phyloP scores from a whole-genome alignment of 2,797 vertebrate species.

The Xiphorhynchus erythropygius region DNA sequence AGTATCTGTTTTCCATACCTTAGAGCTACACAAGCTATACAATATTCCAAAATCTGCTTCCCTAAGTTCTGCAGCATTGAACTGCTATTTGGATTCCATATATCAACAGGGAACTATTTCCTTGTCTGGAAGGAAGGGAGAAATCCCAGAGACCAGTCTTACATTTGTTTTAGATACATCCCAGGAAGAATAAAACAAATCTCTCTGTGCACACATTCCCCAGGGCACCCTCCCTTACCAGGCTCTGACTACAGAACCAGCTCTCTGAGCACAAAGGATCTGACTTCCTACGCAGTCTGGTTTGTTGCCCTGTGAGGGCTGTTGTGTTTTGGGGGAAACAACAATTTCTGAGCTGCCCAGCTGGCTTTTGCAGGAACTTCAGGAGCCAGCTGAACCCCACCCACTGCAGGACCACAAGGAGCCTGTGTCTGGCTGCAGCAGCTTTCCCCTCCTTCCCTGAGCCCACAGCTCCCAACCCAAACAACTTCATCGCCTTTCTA shows the following conservation, averaged over 20 bases:
- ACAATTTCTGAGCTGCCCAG: neutral
- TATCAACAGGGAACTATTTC: neutral
- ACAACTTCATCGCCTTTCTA: neutral
- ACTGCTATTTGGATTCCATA: neutral
- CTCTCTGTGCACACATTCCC: neutral
- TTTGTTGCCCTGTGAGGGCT: neutral
- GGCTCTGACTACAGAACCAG: neutral
- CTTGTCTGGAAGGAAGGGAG: neutral
- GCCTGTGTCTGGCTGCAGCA: neutral
- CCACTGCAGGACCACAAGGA: neutral
- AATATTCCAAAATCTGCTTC: neutral
- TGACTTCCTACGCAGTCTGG: neutral
- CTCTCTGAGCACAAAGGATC: neutral
- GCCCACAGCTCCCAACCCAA: neutral
- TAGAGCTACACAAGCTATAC: neutral
- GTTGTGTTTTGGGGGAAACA: neutral
- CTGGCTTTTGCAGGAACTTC: neutral
- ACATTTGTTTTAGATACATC: conserved; percentile 15
- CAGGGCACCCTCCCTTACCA: neutral
- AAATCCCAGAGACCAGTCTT: neutral
- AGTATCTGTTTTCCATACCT: neutral
- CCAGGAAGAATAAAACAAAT: conserved; percentile 10
- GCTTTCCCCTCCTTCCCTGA: neutral
- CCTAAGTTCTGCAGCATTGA: neutral
- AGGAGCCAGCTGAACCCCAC: neutral